Evolutionary conservation across 2,888 invertebrate genomes (phyloP), one percentile per base, ranked within the genome.

Genomic region (Drosophila sordidula): DNA sequence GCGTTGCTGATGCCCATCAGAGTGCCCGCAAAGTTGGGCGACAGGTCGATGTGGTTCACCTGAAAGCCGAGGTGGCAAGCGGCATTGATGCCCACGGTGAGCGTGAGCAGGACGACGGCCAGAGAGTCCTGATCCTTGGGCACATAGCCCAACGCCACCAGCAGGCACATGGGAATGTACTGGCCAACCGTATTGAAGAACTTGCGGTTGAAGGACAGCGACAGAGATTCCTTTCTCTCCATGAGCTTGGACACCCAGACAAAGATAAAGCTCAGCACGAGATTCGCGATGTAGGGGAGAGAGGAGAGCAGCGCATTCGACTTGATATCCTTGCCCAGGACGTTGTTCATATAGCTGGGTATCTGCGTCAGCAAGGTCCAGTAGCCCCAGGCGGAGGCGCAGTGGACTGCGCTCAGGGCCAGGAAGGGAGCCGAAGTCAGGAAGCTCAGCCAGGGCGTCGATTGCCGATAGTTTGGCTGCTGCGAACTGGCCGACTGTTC

Each of bases 1-100:
- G 95, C 95, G 90, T 97, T 97, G 1, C 96, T 96, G 77, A 97
- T 94, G 3, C 97, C 97, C 96, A 97, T 97, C 80, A 97, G 91
- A 0, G 95, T 95, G 32, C 97, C 97, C 2, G 97, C 96, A 90
- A 95, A 96, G 90, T 96, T 96, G 0, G 97, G 97, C 6, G 97
- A 95, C 50, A 97, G 93, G 92, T 97, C 97, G 80, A 97, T 96
- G 88, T 97, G 97, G 75, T 97, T 97, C 95, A 94, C 93, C 95
- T 96, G 94, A 87, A 95, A 96, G 6, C 97, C 97, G 41, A 95
- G 94, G 77, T 95, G 96, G 51, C 95, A 94, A 0, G 95, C 95
- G 0, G 96, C 95, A 85, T 97, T 97, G 2, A 96, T 93, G 0
- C 96, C 95, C 0, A 97, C 95, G 0, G 97, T 95, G 8, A 96